These are phyloP conservation scores for Drosophila rubida DNA, from an alignment of 2,888 invertebrate species.

Conservation along the genomic window DNA sequence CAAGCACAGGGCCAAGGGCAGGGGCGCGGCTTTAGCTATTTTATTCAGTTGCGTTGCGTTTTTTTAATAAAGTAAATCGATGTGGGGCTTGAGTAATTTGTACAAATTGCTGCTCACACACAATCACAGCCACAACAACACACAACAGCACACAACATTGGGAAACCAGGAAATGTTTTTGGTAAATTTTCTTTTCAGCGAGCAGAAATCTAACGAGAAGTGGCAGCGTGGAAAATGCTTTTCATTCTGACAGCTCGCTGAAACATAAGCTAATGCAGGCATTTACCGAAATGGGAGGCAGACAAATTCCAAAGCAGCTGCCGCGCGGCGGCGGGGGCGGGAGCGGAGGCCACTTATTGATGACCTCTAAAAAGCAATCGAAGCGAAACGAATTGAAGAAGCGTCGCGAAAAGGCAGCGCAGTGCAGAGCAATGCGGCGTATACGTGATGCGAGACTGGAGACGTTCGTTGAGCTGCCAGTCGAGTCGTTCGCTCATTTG, in stretches of 20 bases:
- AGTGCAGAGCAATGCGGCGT: slow-evolving; percentile 47
- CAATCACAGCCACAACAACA: slow-evolving; percentile 5
- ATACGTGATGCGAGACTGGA: slow-evolving; percentile 55
- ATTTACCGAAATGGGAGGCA: background rate
- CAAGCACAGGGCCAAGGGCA: background rate
- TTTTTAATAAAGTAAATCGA: slow-evolving; percentile 77
- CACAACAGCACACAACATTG: slow-evolving; percentile 5
- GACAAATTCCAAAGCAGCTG: background rate
- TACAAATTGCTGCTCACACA: slow-evolving; percentile 65
- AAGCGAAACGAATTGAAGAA: slow-evolving; percentile 45
- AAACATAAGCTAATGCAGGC: slow-evolving; percentile 41
- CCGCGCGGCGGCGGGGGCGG: too few relatives aligned
- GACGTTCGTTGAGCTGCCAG: background rate
- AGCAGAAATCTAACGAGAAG: slow-evolving; percentile 42
- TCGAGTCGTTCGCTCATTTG: slow-evolving; percentile 51
- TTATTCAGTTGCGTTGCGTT: slow-evolving; percentile 11
- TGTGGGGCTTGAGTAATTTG: slow-evolving; percentile 66
- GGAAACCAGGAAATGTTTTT: slow-evolving; percentile 13
- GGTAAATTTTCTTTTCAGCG: slow-evolving; percentile 18
- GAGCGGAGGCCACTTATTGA: slow-evolving; percentile 66
- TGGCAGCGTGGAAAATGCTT: slow-evolving; percentile 64
- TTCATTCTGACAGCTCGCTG: slow-evolving; percentile 56
- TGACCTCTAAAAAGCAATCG: slow-evolving; percentile 67
- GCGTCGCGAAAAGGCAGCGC: slow-evolving; percentile 33
- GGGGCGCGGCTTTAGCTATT: slow-evolving; percentile 18